These are phyloP conservation scores for Margaritifera margaritifera DNA, from an alignment of 2,888 invertebrate genomes.

Conservation along the genomic window DNA sequence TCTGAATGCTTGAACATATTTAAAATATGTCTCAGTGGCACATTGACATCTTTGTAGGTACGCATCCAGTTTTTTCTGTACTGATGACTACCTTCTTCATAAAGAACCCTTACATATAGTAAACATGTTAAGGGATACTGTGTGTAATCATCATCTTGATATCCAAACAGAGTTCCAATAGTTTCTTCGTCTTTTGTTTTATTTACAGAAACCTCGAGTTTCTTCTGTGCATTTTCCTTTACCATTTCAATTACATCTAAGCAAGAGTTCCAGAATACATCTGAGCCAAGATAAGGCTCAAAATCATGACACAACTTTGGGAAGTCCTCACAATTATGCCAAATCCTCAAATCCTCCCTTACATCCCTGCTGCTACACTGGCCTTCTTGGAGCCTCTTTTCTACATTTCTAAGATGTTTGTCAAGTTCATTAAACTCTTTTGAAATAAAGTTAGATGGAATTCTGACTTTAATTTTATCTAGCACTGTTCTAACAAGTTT, in stretches of 20 bases:
- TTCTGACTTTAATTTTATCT: too few relatives aligned
- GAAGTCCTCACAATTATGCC: background rate
- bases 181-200: background rate
- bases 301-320: constrained; percentile 3
- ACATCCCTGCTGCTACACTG: too few relatives aligned
- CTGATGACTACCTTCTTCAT: background rate
- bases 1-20: constrained; percentile 5
- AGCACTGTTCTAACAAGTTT: too few relatives aligned
- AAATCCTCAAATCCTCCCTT: background rate
- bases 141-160: background rate
- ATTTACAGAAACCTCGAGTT: background rate
- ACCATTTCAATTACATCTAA: background rate
- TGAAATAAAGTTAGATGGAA: too few relatives aligned
- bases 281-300: constrained; percentile 1
- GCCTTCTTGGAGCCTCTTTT: too few relatives aligned
- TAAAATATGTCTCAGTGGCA: constrained; percentile 8
- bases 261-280: constrained; percentile 7
- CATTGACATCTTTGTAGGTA: constrained; percentile 6
- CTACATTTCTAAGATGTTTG: too few relatives aligned
- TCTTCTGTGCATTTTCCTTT: too few relatives aligned
- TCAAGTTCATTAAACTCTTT: too few relatives aligned
- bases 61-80: constrained; percentile 25
- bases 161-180: background rate
- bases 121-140: too few relatives aligned
- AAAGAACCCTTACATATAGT: background rate